Evolutionary conservation across 1,140 invertebrate genomes (phyloP).

Genomic region (Pseudomyrmex dendroicus): DNA sequence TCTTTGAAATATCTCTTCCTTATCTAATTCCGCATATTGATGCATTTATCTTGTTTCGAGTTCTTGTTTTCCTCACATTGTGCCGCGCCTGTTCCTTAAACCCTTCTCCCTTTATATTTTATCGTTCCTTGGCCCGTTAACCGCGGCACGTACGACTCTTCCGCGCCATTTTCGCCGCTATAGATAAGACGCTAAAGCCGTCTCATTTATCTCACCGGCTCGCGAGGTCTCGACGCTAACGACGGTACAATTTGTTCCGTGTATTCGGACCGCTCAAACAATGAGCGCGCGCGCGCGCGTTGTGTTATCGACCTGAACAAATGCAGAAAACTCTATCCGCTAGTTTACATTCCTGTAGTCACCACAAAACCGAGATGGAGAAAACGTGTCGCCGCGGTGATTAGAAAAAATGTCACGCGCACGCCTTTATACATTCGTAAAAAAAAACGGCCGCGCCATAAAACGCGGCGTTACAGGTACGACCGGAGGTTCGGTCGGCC

Average conservation of each 20-base stretch:
- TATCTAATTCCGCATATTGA: not conserved
- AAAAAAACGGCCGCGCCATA: conserved; percentile 22
- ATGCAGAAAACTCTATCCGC: conserved; percentile 56
- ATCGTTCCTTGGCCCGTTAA: conserved; percentile 20
- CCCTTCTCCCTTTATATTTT: conserved; percentile 9
- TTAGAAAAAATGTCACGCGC: conserved; percentile 53
- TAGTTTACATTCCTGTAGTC: conserved; percentile 66
- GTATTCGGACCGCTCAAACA: conserved; percentile 57
- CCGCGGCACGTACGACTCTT: conserved; percentile 29
- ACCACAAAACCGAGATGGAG: conserved; percentile 54
- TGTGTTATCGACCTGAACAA: conserved; percentile 67
- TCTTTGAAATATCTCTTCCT: not conserved
- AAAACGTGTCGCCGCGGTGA: conserved; percentile 46
- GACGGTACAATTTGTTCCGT: conserved; percentile 44
- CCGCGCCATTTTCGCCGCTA: conserved; percentile 39
- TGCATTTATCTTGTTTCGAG: not conserved
- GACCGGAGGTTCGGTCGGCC: not conserved
- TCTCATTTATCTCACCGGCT: conserved; percentile 50
- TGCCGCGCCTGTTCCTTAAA: not conserved
- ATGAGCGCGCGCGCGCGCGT: conserved; percentile 35
- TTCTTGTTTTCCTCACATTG: not conserved
- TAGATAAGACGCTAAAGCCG: conserved; percentile 53
- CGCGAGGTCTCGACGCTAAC: conserved; percentile 39
- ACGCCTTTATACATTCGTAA: conserved; percentile 37
- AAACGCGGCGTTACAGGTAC: conserved; percentile 45